Percentiles rank a stretch among this genome's conserved stretches.
These are phyloP conservation scores for Typhlomys cinereus DNA, from an alignment of 2,113 vertebrate genomes.

Conservation along the genomic window DNA sequence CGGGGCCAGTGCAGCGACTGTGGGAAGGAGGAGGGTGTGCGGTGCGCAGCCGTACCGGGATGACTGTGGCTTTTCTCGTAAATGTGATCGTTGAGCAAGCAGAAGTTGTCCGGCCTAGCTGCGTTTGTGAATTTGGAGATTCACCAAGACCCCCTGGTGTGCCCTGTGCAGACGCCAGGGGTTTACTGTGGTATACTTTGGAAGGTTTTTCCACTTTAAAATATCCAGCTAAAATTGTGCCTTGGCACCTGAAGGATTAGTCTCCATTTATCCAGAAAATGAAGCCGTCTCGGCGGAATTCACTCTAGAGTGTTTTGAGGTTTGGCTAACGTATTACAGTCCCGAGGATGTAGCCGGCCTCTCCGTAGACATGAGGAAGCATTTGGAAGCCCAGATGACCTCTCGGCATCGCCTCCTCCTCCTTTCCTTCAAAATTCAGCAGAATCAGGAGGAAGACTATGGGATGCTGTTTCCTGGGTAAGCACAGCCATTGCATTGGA, in stretches of 20 bases:
- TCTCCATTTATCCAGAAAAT: constrained; percentile 71
- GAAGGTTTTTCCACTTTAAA: constrained; percentile 64
- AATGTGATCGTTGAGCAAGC: constrained; percentile 56
- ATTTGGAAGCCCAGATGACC: neutral
- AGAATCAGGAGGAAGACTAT: no score
- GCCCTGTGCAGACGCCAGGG: constrained; percentile 42
- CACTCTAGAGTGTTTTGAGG: constrained; percentile 37
- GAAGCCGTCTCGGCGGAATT: constrained; percentile 62
- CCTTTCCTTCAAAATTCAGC: neutral
- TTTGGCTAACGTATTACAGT: constrained; percentile 14
- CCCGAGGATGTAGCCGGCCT: neutral
- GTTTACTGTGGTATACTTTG: constrained; percentile 57
- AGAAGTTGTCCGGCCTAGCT: constrained; percentile 42
- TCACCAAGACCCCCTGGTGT: constrained; percentile 64
- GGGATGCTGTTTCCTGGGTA: no score
- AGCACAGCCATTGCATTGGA: no score
- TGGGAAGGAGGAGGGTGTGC: neutral
- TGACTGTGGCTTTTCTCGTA: constrained; percentile 60
- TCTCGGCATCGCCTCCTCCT: neutral
- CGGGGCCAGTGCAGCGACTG: neutral
- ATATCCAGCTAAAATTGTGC: constrained; percentile 63
- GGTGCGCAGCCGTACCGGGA: constrained; percentile 27
- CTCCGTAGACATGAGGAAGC: neutral
- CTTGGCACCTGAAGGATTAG: constrained; percentile 70
- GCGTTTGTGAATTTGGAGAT: constrained; percentile 64